These are phyloP conservation scores for Willisornis vidua DNA, from an alignment of 2,113 vertebrate species.

Conservation along the genomic window DNA sequence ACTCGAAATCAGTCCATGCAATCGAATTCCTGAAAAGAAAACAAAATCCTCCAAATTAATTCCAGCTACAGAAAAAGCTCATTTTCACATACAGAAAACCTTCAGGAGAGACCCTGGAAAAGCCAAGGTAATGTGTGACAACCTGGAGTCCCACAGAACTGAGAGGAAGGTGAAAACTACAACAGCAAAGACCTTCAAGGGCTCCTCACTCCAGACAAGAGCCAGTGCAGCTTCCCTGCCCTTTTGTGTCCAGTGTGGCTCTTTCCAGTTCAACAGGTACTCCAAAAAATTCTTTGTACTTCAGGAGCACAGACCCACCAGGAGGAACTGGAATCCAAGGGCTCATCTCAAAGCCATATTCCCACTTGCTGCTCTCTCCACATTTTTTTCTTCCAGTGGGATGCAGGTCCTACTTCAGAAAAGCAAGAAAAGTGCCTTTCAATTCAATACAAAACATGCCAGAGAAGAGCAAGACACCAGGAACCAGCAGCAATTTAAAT, in stretches of 20 bases:
- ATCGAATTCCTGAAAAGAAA: not conserved
- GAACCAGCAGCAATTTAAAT: not conserved
- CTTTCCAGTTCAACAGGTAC: not conserved
- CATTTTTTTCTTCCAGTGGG: not conserved
- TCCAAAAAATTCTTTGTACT: not conserved
- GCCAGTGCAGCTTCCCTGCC: not conserved
- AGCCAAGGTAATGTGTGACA: not conserved
- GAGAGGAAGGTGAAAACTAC: not conserved
- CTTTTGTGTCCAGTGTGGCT: not conserved
- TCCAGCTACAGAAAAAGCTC: not conserved
- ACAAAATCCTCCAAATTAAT: not conserved
- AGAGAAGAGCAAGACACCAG: not conserved
- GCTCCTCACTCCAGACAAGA: not conserved
- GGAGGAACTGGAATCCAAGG: not conserved
- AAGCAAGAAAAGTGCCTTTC: not conserved
- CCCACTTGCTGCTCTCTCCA: not conserved
- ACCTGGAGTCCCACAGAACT: not conserved
- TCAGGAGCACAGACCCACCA: not conserved
- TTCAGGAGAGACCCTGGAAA: not conserved
- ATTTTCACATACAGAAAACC: not conserved
- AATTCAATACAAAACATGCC: not conserved
- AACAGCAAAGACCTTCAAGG: not conserved
- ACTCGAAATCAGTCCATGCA: not conserved
- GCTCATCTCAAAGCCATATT: not conserved
- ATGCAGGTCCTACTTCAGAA: not conserved